Evolutionary conservation across 2,797 vertebrate genomes (phyloP).

Genomic region (Thaleichthys pacificus): DNA sequence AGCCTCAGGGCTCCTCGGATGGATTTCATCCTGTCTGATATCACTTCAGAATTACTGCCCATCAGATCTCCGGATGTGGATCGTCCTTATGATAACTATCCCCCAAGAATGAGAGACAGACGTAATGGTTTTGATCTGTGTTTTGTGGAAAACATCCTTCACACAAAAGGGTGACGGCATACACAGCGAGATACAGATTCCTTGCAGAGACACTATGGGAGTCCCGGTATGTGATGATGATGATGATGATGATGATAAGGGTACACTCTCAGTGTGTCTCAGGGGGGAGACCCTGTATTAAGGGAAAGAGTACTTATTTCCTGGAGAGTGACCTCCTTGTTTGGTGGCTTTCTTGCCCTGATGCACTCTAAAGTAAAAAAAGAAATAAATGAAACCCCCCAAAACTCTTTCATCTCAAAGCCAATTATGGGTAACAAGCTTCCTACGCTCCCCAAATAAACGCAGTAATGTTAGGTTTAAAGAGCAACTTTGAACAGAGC

Average conservation of each 20-base stretch:
- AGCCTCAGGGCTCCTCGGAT: slow-evolving; percentile 23
- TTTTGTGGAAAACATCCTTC: slow-evolving; percentile 36
- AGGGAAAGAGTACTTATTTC: neutral
- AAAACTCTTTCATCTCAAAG: neutral
- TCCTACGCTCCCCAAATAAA: neutral
- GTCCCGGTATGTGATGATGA: neutral
- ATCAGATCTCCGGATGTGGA: neutral
- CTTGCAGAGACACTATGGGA: neutral
- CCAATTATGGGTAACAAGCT: neutral
- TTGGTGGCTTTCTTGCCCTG: neutral
- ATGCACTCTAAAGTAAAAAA: neutral
- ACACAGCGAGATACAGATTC: neutral
- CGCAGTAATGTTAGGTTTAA: too few relatives aligned
- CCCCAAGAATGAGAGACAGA: neutral
- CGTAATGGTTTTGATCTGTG: neutral
- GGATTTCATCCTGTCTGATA: neutral
- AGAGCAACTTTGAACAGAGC: neutral
- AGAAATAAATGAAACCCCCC: neutral
- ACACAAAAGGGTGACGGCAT: neutral
- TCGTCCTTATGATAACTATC: slow-evolving; percentile 6
- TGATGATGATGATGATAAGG: neutral
- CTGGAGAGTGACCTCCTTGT: neutral
- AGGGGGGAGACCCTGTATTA: neutral
- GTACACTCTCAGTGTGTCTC: neutral
- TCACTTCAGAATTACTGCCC: neutral